A percentile compares a stretch with the other conserved stretches of the same genome.
phyloP scores from a whole-genome alignment of 2,797 vertebrate genomes.

The Clarias fuscus region DNA sequence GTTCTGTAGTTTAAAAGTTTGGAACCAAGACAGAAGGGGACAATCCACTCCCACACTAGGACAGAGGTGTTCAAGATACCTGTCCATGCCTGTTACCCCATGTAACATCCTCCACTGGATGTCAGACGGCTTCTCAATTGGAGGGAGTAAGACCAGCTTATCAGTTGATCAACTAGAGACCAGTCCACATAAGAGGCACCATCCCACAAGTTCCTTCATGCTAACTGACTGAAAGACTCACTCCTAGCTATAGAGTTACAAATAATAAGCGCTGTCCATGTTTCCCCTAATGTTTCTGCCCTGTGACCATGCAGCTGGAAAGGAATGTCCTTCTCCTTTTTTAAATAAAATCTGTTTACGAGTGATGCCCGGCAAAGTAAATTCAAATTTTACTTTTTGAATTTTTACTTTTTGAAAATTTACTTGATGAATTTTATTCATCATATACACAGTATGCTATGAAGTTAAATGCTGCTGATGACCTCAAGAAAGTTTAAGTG shows the following conservation, averaged over 20 bases:
- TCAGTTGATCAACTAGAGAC: not conserved
- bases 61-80: not conserved
- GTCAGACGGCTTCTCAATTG: not conserved
- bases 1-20: not conserved
- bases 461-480: too few species aligned
- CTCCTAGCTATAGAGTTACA: not conserved
- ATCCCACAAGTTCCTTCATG: not conserved
- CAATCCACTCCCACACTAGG: not conserved
- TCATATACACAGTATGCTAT: too few species aligned
- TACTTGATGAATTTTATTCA: too few species aligned
- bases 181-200: not conserved
- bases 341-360: too few species aligned
- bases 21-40: not conserved
- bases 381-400: too few species aligned
- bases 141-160: not conserved
- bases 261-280: not conserved
- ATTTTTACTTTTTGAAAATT: too few species aligned
- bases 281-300: not conserved
- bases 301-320: not conserved
- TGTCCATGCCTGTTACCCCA: not conserved
- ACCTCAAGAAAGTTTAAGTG: too few species aligned
- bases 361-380: too few species aligned
- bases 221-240: not conserved
- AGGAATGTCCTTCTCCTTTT: not conserved
- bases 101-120: not conserved